These are phyloP conservation scores for Pseudois nayaur DNA, from an alignment of 2,113 vertebrate species.

Conservation along the genomic window DNA sequence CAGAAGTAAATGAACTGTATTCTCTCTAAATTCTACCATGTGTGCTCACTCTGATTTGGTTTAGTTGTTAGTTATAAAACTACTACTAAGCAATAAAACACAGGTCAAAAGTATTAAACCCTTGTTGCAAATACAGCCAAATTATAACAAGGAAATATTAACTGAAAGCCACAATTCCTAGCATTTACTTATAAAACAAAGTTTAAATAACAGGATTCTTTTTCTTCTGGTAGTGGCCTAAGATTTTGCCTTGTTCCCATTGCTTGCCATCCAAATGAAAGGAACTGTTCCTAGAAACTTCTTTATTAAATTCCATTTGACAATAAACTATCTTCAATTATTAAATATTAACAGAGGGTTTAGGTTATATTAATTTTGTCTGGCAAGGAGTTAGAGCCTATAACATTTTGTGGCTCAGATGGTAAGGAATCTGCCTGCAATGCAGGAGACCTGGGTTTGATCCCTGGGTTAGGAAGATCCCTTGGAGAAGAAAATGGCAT, in stretches of 20 bases:
- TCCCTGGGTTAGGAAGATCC: not conserved
- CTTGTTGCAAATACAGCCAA: conserved; percentile 51
- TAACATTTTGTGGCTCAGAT: not conserved
- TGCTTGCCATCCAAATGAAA: conserved; percentile 10
- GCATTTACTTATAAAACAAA: conserved; percentile 42
- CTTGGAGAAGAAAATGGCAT: not conserved
- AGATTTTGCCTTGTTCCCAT: not conserved
- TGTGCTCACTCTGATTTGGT: conserved; percentile 60
- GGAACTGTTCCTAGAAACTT: not conserved
- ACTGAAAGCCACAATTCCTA: conserved; percentile 37
- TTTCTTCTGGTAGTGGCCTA: not conserved
- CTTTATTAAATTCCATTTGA: conserved; percentile 27
- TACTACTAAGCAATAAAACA: conserved; percentile 67
- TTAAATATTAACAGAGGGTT: conserved; percentile 40
- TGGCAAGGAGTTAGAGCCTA: not conserved
- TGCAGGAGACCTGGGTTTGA: not conserved
- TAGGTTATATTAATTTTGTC: not conserved
- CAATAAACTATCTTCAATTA: conserved; percentile 48
- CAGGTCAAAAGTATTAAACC: conserved; percentile 64
- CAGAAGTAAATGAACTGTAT: conserved; percentile 41
- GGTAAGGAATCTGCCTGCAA: not conserved
- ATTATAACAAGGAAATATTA: conserved; percentile 57
- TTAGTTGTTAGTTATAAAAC: conserved; percentile 64
- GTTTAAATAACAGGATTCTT: conserved; percentile 20
- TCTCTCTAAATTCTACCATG: conserved; percentile 63